Evolutionary conservation across 2,888 invertebrate species (phyloP).

Genomic region (Cantharis rufa): DNA sequence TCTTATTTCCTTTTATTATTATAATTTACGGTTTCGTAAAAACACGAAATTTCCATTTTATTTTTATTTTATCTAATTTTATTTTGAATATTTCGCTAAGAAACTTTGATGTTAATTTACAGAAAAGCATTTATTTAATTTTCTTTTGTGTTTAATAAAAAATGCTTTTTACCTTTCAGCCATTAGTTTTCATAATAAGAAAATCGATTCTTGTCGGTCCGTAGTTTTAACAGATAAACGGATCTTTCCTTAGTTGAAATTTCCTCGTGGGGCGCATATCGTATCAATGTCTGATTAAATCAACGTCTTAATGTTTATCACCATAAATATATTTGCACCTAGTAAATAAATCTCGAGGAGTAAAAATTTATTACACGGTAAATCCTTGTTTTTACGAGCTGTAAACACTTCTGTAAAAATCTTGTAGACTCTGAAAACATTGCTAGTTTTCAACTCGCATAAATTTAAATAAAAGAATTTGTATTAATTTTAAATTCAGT

Average conservation of each 20-base stretch:
- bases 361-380: not conserved
- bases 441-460: not conserved
- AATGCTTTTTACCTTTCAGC: not conserved
- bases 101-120: too few relatives aligned
- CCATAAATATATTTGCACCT: not conserved
- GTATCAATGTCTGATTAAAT: not conserved
- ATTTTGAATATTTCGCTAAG: not conserved
- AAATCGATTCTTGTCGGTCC: not conserved
- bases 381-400: not conserved
- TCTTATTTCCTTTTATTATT: not conserved
- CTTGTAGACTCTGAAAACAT: not conserved
- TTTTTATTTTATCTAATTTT: not conserved
- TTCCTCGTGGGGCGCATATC: not conserved
- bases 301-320: not conserved
- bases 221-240: not conserved
- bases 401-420: not conserved
- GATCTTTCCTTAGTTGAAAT: not conserved
- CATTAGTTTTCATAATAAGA: not conserved
- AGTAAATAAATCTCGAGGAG: not conserved
- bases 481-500: not conserved
- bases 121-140: not conserved
- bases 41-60: not conserved
- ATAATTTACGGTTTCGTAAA: not conserved
- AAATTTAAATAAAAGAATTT: not conserved
- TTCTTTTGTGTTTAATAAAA: not conserved